Percentiles rank a stretch among this genome's conserved stretches.
Conservation (phyloP, 2,797 vertebrate species). For the Argentina silus region DNA sequence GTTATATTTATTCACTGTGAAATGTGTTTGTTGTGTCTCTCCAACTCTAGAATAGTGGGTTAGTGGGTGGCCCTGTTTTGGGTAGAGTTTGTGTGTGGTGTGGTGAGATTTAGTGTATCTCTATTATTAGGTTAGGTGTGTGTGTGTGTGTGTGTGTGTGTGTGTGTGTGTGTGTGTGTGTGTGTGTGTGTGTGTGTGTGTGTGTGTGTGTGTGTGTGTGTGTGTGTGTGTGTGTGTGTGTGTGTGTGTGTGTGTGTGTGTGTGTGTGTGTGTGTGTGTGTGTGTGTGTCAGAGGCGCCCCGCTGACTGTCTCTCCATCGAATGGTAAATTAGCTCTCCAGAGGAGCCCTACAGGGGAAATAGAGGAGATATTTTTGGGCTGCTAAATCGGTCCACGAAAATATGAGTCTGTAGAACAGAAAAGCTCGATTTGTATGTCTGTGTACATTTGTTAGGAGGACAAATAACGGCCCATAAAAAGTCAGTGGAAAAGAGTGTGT, state of each 20-base stretch:
- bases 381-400: conserved; percentile 24
- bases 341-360: background rate
- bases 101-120: background rate
- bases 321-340: background rate
- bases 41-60: conserved; percentile 11
- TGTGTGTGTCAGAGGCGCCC: background rate
- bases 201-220: background rate
- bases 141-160: conserved; percentile 11
- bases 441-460: background rate
- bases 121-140: conserved; percentile 8
- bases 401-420: conserved; percentile 36
- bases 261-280: conserved; percentile 5
- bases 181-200: conserved; percentile 7
- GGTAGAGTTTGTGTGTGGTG: conserved; percentile 23
- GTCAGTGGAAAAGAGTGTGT: too few species aligned
- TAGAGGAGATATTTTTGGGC: conserved; percentile 26
- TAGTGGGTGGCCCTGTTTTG: conserved; percentile 23
- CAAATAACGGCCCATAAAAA: too few species aligned
- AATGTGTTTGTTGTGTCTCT: background rate
- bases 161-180: conserved; percentile 16
- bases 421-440: background rate
- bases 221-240: conserved; percentile 2
- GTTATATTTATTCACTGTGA: background rate
- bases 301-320: conserved; percentile 1
- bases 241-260: conserved; percentile 18